Conservation (phyloP, 2,888 invertebrate genomes). For the Laothoe populi region DNA sequence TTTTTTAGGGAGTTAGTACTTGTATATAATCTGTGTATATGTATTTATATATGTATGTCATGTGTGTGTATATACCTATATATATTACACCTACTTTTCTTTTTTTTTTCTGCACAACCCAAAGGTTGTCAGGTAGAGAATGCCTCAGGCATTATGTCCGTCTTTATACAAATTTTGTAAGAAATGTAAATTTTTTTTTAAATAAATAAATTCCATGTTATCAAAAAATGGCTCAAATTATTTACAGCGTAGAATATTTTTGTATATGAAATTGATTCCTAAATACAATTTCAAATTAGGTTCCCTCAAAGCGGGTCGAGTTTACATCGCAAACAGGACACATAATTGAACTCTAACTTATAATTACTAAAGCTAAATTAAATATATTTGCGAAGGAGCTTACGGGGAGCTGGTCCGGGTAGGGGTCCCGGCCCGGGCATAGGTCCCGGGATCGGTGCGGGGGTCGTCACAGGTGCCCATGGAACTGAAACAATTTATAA, state of each 20-base stretch:
- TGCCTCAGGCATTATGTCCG: no score
- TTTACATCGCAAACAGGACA: not conserved
- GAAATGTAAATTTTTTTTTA: no score
- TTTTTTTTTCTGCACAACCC: no score
- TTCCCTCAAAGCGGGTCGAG: not conserved
- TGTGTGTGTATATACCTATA: no score
- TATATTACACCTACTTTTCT: no score
- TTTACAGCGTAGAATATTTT: not conserved
- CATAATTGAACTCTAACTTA: conserved; percentile 6
- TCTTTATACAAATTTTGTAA: no score
- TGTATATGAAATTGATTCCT: not conserved
- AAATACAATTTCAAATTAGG: not conserved
- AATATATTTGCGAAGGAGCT: conserved; percentile 42
- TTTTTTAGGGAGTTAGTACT: no score
- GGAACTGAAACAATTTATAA: conserved; percentile 37
- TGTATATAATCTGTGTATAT: no score
- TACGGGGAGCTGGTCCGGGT: conserved; percentile 73
- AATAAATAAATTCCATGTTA: no score
- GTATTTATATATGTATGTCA: no score
- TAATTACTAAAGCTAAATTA: conserved; percentile 17
- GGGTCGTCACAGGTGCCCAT: conserved; percentile 44
- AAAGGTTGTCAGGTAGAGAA: no score
- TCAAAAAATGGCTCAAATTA: no score
- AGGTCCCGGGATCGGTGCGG: conserved; percentile 31
- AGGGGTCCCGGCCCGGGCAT: conserved; percentile 55